Evolutionary conservation across 2,797 vertebrate species (phyloP).

Genomic region (Melanotaenia parkinsoni): DNA sequence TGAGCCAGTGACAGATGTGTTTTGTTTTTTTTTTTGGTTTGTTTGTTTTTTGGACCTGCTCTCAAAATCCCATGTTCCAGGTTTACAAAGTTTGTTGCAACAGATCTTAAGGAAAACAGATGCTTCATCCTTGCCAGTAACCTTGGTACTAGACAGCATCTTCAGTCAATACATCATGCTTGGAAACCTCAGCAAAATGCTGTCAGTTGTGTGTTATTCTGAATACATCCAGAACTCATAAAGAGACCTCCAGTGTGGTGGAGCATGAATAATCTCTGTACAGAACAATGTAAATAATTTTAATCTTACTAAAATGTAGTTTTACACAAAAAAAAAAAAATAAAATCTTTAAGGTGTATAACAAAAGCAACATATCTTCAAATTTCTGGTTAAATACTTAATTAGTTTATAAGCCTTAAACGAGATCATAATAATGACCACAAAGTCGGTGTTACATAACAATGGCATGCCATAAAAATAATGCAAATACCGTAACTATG

Average conservation of each 20-base stretch:
- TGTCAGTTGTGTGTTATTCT: not conserved
- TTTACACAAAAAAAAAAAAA: not conserved
- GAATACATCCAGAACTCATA: not conserved
- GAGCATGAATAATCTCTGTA: not conserved
- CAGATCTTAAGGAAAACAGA: not conserved
- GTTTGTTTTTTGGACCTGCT: not conserved
- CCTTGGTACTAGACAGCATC: not conserved
- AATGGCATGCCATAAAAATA: not conserved
- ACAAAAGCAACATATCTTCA: not conserved
- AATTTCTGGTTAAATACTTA: not conserved
- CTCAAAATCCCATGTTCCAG: not conserved
- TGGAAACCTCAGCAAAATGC: not conserved
- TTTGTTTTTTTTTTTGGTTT: too few relatives aligned
- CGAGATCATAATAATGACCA: slow-evolving; percentile 1
- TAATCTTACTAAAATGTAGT: slow-evolving; percentile 17
- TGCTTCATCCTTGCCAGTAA: not conserved
- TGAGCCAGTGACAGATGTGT: not conserved
- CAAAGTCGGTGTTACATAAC: not conserved
- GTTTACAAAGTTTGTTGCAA: not conserved
- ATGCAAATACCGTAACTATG: not conserved
- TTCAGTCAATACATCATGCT: not conserved
- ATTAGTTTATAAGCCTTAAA: not conserved
- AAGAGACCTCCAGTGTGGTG: not conserved
- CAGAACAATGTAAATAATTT: not conserved
- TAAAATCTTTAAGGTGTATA: not conserved